phyloP scores from a whole-genome alignment of 2,113 vertebrate species.

The Progne subis region DNA sequence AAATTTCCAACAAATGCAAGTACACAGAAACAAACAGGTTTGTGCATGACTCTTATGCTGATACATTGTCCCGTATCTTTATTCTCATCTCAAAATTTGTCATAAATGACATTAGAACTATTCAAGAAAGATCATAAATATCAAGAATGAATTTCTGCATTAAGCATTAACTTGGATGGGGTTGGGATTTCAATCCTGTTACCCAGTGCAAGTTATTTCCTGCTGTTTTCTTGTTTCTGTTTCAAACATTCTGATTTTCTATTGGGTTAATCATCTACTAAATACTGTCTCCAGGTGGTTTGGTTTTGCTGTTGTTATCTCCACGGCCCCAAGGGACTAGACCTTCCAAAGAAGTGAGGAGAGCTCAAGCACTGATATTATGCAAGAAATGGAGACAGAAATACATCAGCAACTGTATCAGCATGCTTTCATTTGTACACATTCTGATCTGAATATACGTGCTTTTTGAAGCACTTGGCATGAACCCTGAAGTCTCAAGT shows the following conservation, averaged over 20 bases:
- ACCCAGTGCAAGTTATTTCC: constrained; percentile 35
- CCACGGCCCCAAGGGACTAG: constrained; percentile 30
- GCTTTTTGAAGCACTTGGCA: neutral
- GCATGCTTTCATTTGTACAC: neutral
- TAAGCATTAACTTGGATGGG: neutral
- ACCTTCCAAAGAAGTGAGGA: constrained; percentile 2
- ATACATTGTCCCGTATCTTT: neutral
- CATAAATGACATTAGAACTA: constrained; percentile 40
- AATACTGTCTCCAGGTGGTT: constrained; percentile 53
- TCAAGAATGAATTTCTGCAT: constrained; percentile 24
- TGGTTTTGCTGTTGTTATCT: constrained; percentile 61
- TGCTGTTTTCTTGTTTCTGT: constrained; percentile 41
- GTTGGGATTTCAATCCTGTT: neutral
- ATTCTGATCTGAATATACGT: neutral
- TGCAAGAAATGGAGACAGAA: constrained; percentile 35
- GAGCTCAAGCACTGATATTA: neutral
- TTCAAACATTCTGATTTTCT: constrained; percentile 59
- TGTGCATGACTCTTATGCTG: neutral
- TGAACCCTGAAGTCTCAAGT: neutral
- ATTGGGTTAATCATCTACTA: constrained; percentile 54
- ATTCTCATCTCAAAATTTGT: constrained; percentile 41
- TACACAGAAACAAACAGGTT: constrained; percentile 27
- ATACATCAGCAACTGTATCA: constrained; percentile 4
- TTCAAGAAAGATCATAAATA: constrained; percentile 40
- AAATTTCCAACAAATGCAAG: constrained; percentile 26